Conservation (phyloP, 2,888 invertebrate species). For the Drosophila niveifrons region DNA sequence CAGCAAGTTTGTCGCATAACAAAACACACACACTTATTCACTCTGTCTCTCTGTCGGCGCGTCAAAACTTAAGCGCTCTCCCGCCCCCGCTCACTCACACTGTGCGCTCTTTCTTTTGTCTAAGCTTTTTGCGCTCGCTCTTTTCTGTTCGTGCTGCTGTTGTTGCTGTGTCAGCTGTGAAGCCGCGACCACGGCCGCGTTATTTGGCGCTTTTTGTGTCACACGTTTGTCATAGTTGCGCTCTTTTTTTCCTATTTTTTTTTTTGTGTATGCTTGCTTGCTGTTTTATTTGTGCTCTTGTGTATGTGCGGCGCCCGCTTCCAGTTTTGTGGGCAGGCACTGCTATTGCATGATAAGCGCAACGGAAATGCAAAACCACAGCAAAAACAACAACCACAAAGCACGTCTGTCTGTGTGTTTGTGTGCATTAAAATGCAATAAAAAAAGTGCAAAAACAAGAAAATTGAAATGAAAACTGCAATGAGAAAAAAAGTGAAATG, state of each 20-base stretch:
- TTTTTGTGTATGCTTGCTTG: not conserved
- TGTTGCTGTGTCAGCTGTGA: conserved; percentile 26
- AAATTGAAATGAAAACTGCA: conserved; percentile 10
- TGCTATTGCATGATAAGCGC: conserved; percentile 56
- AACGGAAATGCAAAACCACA: conserved; percentile 52
- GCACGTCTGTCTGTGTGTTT: not conserved
- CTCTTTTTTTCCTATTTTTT: conserved; percentile 3
- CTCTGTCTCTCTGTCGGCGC: conserved; percentile 11
- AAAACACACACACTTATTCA: conserved; percentile 37
- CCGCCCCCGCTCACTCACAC: not conserved
- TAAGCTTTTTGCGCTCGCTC: conserved; percentile 16
- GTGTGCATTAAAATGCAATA: conserved; percentile 31
- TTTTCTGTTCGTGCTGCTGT: not conserved
- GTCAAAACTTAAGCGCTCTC: conserved; percentile 31
- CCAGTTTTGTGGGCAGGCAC: conserved; percentile 19
- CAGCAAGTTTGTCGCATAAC: conserved; percentile 42
- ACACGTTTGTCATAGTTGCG: conserved; percentile 37
- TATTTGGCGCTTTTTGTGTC: conserved; percentile 50
- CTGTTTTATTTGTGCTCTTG: not conserved
- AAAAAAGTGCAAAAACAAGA: conserved; percentile 22
- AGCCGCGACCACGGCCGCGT: conserved; percentile 30
- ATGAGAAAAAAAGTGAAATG: conserved; percentile 46
- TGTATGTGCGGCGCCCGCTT: not conserved
- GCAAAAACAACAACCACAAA: conserved; percentile 18
- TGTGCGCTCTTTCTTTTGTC: conserved; percentile 21